These are phyloP conservation scores for Ptiloglossa arizonensis DNA, from an alignment of 1,140 invertebrate species.

Conservation along the genomic window DNA sequence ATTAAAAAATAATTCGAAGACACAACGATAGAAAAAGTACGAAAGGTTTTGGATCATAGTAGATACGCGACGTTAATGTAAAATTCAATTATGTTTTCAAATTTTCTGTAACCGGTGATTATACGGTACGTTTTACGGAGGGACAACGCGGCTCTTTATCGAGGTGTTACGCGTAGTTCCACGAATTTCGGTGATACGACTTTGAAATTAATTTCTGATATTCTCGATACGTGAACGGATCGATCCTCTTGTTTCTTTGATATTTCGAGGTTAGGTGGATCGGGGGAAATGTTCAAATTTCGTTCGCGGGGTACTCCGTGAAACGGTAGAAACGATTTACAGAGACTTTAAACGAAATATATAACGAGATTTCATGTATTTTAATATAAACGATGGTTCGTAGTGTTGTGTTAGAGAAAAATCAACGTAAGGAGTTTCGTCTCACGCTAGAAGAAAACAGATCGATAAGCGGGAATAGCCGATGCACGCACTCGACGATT, in stretches of 20 bases:
- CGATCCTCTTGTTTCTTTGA: no score
- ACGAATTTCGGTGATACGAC: background rate
- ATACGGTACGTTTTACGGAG: no score
- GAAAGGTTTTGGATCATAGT: no score
- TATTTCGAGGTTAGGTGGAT: background rate
- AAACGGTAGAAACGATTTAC: background rate
- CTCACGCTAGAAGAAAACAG: conserved; percentile 8
- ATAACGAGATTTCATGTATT: conserved; percentile 22
- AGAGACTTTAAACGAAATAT: background rate
- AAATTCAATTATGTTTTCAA: no score
- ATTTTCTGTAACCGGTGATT: no score
- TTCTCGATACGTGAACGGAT: background rate
- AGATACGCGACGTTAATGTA: no score
- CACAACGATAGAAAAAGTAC: no score
- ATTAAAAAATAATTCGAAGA: no score
- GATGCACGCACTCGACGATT: conserved; percentile 20
- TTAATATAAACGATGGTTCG: conserved; percentile 32
- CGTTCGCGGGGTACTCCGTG: background rate
- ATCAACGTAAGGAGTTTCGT: conserved; percentile 4
- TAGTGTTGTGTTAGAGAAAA: conserved; percentile 12
- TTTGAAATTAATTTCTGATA: background rate
- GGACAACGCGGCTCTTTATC: no score
- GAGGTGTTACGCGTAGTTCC: no score
- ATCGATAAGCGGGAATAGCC: conserved; percentile 32
- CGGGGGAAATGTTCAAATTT: conserved; percentile 6